Base-by-base conservation (phyloP, 2,113 vertebrate genomes). In the Acanthochromis polyacanthus region DNA sequence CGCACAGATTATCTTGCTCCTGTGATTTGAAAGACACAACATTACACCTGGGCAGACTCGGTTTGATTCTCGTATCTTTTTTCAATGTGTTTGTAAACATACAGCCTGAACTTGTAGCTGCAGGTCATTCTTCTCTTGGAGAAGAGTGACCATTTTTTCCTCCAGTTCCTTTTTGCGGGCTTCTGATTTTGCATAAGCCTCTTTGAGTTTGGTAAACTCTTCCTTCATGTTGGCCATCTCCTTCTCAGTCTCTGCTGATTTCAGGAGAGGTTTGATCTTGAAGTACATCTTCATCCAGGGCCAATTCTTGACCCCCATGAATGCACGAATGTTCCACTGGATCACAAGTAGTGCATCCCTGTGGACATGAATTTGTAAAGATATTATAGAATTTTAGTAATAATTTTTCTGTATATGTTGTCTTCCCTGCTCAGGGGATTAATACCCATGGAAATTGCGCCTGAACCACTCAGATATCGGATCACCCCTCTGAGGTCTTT, bases 291-390 rank as follows among this genome's bases (percentile, higher is more conserved):
- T 97, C 96, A 97, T 97, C 96, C 96, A 97, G 0, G 96, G 96
- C 96, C 97, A 98, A 81, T 98, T 97, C 89, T 98, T 98, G 75
- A 98, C 97, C 2, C 93, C 95, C 97, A 98, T 98, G 92, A 98
- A 97, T 63, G 97, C 95, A 25, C 97, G 90, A 4, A 98, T 90
- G 87, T 98, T 97, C 95, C 96, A 97, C 83, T 98, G 96, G 85
- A 98, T 97, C 23, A 97, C 94, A 71, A 97, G 65, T 11, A 97
- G 77, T 0, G 96, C 90, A 60, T 98, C 97, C 88, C 97, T 98
- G 20, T 74, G 32, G 6, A 36, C 69, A 97, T 96, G n/a, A 97
- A 88, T 85, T 43, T 14, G 12, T 2, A 43, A 43, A 43, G 40
- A 43, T 15, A 43, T 43, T 43, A 12, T 43, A 15, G 12, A 15